Evolutionary conservation across 2,797 vertebrate species (phyloP).

Genomic region (Scomberomorus guttatus): DNA sequence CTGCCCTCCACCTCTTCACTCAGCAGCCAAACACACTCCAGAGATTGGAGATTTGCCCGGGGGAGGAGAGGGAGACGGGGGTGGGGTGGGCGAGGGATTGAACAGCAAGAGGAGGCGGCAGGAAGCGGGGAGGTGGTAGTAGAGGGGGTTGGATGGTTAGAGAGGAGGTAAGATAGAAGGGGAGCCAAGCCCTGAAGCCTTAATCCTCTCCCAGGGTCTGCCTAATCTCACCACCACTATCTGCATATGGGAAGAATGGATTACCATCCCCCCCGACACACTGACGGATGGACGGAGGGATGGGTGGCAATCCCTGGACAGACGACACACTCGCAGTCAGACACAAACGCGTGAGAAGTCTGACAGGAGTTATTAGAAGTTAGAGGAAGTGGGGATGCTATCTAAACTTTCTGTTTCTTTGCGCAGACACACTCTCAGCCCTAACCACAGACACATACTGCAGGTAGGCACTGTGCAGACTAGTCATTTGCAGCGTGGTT

Average conservation of each 20-base stretch:
- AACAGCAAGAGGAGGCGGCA: constrained; percentile 49
- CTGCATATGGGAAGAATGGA: constrained; percentile 80
- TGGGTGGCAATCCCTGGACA: constrained; percentile 53
- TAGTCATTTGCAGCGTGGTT: constrained; percentile 32
- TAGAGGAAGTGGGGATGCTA: constrained; percentile 5
- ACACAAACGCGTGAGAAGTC: constrained; percentile 28
- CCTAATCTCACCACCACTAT: constrained; percentile 79
- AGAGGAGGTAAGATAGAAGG: constrained; percentile 66
- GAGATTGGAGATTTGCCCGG: constrained; percentile 64
- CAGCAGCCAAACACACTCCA: constrained; percentile 63
- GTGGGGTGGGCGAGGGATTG: constrained; percentile 40
- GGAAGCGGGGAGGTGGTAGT: constrained; percentile 34
- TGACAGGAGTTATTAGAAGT: constrained; percentile 15
- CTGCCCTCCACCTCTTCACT: constrained; percentile 63
- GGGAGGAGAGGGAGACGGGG: constrained; percentile 50
- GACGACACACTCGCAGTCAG: constrained; percentile 18
- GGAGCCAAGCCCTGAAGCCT: constrained; percentile 65
- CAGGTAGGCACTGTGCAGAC: constrained; percentile 31
- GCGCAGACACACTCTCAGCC: background rate
- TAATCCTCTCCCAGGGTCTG: constrained; percentile 81
- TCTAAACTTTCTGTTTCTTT: background rate
- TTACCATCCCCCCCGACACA: constrained; percentile 74
- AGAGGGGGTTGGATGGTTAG: constrained; percentile 46
- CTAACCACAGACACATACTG: background rate
- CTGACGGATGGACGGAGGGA: constrained; percentile 33